Evolutionary conservation across 2,797 vertebrate species (phyloP), one percentile per base, ranked within the genome.

Genomic region (Orientallactaga sibirica): DNA sequence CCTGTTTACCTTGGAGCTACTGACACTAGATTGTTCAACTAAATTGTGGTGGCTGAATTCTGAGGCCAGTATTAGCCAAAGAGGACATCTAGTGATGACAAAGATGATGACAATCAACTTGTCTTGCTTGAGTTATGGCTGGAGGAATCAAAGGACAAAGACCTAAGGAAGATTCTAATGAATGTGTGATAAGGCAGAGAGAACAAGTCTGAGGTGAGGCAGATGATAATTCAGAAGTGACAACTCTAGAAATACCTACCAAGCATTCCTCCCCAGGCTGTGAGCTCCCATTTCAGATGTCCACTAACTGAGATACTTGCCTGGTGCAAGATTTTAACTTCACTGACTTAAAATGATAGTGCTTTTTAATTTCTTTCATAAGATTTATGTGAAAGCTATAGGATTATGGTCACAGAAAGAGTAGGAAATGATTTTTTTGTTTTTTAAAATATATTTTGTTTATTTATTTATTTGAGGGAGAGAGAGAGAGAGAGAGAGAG

Each of bases 41-140:
- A 89, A 66, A 80, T 86, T 89, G 88, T 94, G 24, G 10, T 93
- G 84, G 43, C 43, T 12, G 19, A 62, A 79, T 81, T 94, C 92
- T 89, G 16, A 86, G 33, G 33, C 93, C 22, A 94, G 25, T 81
- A 73, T 89, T 83, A 86, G 43, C 37, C 62, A 88, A 94, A 48
- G 58, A 86, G 78, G 43, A 88, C 43, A 75, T 82, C 70, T 22
- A 81, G 16, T 81, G 37, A 93, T 90, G 70, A 16, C 67, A 82
- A 71, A 92, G 19, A 91, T 64, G 58, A 79, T 81, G 64, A 67
- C 41, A 62, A 33, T 1, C 70, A 71, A 84, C 61, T 14, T 89
- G 0, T 78, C 83, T 79, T 43, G 12, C 73, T 70, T 95, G 25
- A 90, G 84, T 92, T 86, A 37, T 90, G n/a, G 37, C 66, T 61